Evolutionary conservation across 2,113 vertebrate genomes (phyloP).

Genomic region (Cyprinodon variegatus): DNA sequence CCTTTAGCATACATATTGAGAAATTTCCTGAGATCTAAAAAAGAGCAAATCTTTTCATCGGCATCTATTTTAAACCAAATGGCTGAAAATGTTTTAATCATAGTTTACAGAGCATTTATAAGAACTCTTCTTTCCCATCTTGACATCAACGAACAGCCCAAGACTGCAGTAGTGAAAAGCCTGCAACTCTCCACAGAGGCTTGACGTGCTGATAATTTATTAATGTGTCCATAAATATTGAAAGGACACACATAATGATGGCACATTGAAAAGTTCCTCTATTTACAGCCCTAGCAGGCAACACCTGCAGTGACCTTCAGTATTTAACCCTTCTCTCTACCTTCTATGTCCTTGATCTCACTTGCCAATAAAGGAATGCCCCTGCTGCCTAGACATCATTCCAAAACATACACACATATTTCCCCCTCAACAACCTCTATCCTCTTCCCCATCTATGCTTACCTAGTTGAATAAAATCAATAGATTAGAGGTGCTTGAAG

Average conservation of each 20-base stretch:
- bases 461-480: slow-evolving; percentile 53
- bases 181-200: slow-evolving; percentile 59
- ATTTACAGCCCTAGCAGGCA: slow-evolving; percentile 49
- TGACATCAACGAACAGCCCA: slow-evolving; percentile 35
- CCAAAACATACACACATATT: slow-evolving; percentile 5
- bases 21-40: neutral
- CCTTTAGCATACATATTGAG: no score
- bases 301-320: slow-evolving; percentile 49
- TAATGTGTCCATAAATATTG: slow-evolving; percentile 77
- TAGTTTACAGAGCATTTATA: slow-evolving; percentile 41
- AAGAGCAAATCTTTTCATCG: neutral
- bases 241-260: slow-evolving; percentile 78
- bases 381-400: slow-evolving; percentile 30
- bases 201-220: slow-evolving; percentile 76
- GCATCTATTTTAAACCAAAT: neutral
- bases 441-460: slow-evolving; percentile 21
- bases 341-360: slow-evolving; percentile 37
- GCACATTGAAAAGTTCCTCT: slow-evolving; percentile 61
- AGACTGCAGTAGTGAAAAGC: slow-evolving; percentile 43
- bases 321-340: slow-evolving; percentile 37
- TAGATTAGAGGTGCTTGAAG: slow-evolving; percentile 58
- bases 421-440: slow-evolving; percentile 5
- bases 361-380: slow-evolving; percentile 40
- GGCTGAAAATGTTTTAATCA: neutral
- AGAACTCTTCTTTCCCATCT: slow-evolving; percentile 40